Base-by-base conservation (phyloP, 2,113 vertebrate species). In the Sylvietta virens region DNA sequence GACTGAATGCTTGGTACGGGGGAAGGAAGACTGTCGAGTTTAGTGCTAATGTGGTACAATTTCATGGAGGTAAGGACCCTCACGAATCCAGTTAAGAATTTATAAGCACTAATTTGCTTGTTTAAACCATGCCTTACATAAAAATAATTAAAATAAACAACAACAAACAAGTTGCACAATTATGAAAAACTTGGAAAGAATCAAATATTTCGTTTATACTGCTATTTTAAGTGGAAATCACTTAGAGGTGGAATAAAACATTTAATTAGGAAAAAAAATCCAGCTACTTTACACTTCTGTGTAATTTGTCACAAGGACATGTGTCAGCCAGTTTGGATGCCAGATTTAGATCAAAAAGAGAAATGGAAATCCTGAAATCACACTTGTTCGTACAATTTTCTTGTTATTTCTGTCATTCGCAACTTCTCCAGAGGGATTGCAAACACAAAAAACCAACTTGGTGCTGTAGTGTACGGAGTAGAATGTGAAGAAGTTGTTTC, bases 121-220 rank as follows among this genome's bases (percentile, higher is more conserved):
- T 95, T 97, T 84, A 73, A 92, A 94, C 73, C 78, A 97, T 96
- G 96, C 96, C 94, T 97, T 97, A 97, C 18, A 20, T 64, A 50
- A 85, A 81, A 92, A 82, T 42, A 81, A 81, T 74, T 56, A 13
- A 42, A 82, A 47, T 26, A 30, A 76, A 27, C 40, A 39, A 39
- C 13, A 16, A 28, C 65, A 81, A 66, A 82, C 86, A 95, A 94
- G 70, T 81, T 97, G 95, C 84, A 83, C 70, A 95, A 85, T 85
- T 81, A 76, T 71, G 40, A 62, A 73, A 91, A 92, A 86, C 67
- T 69, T 77, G 57, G 86, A 82, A 92, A 60, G 73, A 78, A 94
- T 91, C 56, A 86, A 84, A 69, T 66, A 26, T 54, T 96, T 97
- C 19, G 21, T 92, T 94, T 95, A 31, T 81, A n/a, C 64, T 84